Percentiles rank a stretch among this genome's conserved stretches.
Conservation (phyloP, 2,888 invertebrate genomes). For the Drosophila koepferae region DNA sequence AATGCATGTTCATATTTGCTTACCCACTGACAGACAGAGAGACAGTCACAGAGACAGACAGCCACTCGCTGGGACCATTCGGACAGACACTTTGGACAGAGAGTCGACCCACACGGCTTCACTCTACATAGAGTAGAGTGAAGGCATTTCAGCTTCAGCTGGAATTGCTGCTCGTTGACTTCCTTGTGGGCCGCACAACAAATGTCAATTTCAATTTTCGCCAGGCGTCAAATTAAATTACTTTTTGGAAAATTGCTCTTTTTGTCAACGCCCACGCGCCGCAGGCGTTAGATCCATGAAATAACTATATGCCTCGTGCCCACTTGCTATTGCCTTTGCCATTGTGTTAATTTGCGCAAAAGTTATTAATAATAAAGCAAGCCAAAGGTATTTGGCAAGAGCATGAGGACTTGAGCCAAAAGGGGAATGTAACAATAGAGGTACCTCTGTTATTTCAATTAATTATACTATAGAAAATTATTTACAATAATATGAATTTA, state of each 20-base stretch:
- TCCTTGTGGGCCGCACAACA: slow-evolving; percentile 70
- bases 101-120: slow-evolving; percentile 32
- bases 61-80: slow-evolving; percentile 15
- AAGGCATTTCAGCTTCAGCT: slow-evolving; percentile 17
- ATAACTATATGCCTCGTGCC: slow-evolving; percentile 46
- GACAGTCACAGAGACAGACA: neutral
- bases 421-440: no score
- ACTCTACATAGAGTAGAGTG: slow-evolving; percentile 5
- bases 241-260: slow-evolving; percentile 67
- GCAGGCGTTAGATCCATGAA: slow-evolving; percentile 19
- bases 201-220: slow-evolving; percentile 78
- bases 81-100: slow-evolving; percentile 19
- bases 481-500: no score
- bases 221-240: slow-evolving; percentile 71
- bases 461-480: no score
- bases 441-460: no score
- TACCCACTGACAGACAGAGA: neutral
- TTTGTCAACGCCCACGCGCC: slow-evolving; percentile 61
- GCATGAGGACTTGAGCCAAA: neutral
- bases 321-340: slow-evolving; percentile 49
- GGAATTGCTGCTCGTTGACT: slow-evolving; percentile 40
- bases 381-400: slow-evolving; percentile 5
- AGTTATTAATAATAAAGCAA: slow-evolving; percentile 31
- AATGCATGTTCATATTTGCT: slow-evolving; percentile 28
- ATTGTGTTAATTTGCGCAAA: slow-evolving; percentile 64